phyloP scores from a whole-genome alignment of 2,113 vertebrate species.

The Phodopus roborovskii region DNA sequence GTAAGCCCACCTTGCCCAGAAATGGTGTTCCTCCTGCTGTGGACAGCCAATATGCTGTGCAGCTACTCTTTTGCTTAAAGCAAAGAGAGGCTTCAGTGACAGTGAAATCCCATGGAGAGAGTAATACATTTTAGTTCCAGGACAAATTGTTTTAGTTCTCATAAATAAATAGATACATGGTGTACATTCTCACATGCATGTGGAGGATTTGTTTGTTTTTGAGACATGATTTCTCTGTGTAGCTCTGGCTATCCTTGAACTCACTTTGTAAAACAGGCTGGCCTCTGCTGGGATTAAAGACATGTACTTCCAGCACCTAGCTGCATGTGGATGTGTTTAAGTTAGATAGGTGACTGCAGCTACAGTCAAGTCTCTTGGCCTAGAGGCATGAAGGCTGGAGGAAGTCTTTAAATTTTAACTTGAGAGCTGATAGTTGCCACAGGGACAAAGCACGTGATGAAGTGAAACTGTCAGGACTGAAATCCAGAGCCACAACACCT shows the following conservation, averaged over 20 bases:
- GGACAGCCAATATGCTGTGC: not conserved
- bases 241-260: too few relatives aligned
- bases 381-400: not conserved
- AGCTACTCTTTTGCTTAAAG: slow-evolving; percentile 24
- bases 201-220: too few relatives aligned
- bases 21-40: slow-evolving; percentile 26
- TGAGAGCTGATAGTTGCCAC: not conserved
- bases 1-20: slow-evolving; percentile 24
- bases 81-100: slow-evolving; percentile 7
- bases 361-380: not conserved
- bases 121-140: slow-evolving; percentile 10
- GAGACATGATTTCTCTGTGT: too few relatives aligned
- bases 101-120: slow-evolving; percentile 34
- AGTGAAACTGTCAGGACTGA: not conserved
- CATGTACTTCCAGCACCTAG: too few relatives aligned
- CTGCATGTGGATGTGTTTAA: not conserved
- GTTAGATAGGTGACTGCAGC: not conserved
- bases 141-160: slow-evolving; percentile 19
- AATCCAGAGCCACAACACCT: not conserved
- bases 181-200: not conserved
- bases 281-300: too few relatives aligned
- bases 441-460: not conserved
- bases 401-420: not conserved
- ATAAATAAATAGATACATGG: not conserved
- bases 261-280: too few relatives aligned